These are phyloP conservation scores for Anguilla obscura DNA, from an alignment of 2,797 vertebrate species.

Conservation along the genomic window DNA sequence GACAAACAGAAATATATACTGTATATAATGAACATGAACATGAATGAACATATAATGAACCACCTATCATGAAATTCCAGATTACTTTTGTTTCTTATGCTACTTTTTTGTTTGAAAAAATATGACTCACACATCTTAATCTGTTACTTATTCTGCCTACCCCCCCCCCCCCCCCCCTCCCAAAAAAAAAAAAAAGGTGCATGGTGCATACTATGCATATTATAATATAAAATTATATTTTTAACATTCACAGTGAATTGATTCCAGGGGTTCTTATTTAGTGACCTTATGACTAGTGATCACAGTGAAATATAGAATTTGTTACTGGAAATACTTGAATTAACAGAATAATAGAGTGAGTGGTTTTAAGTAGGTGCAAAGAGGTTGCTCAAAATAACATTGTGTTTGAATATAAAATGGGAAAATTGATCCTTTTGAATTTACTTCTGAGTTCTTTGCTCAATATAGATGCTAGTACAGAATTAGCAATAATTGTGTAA, in stretches of 20 bases:
- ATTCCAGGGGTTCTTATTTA: neutral
- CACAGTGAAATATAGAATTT: slow-evolving; percentile 23
- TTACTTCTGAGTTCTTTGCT: slow-evolving; percentile 3
- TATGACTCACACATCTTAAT: neutral
- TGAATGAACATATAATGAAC: neutral
- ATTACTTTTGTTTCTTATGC: neutral
- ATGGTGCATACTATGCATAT: neutral
- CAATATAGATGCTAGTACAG: neutral
- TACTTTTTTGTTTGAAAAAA: neutral
- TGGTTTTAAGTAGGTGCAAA: neutral
- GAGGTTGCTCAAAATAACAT: slow-evolving; percentile 1
- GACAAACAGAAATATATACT: neutral
- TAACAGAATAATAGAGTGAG: slow-evolving; percentile 24
- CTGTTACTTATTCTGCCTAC: neutral
- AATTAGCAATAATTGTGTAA: slow-evolving; percentile 36
- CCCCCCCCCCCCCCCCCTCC: neutral
- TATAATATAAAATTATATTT: neutral
- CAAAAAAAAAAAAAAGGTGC: neutral
- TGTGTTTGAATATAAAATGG: slow-evolving; percentile 11
- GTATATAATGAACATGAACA: neutral
- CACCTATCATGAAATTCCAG: neutral
- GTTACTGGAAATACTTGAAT: slow-evolving; percentile 39
- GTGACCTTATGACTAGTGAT: slow-evolving; percentile 30
- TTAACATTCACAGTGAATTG: slow-evolving; percentile 1
- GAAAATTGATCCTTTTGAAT: slow-evolving; percentile 15